Conservation (phyloP, 2,113 vertebrate genomes). For the Calonectris borealis region DNA sequence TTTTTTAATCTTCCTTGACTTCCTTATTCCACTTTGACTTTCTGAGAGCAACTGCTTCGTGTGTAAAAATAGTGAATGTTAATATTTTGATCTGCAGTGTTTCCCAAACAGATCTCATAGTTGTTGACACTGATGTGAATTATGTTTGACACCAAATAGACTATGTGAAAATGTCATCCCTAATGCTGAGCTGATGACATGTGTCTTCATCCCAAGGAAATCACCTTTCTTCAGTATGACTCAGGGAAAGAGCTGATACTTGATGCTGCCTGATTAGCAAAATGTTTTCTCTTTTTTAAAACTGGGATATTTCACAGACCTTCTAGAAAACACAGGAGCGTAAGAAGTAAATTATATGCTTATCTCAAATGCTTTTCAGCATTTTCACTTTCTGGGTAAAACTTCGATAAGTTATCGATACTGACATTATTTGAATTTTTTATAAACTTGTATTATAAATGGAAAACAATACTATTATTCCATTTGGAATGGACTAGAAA, state of each 20-base stretch:
- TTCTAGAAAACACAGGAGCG: neutral
- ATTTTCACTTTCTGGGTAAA: neutral
- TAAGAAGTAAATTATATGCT: neutral
- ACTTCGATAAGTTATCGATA: neutral
- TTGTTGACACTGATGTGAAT: neutral
- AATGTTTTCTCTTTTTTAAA: neutral
- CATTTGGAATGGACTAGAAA: neutral
- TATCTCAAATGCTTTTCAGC: neutral
- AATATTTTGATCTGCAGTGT: slow-evolving; percentile 15
- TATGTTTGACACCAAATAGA: slow-evolving; percentile 9
- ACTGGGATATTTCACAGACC: neutral
- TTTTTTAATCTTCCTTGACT: neutral
- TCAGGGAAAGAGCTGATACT: neutral
- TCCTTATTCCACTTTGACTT: neutral
- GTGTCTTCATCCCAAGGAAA: neutral
- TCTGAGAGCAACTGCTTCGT: neutral
- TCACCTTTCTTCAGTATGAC: neutral
- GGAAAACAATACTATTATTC: neutral
- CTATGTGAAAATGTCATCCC: neutral
- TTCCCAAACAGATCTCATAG: neutral
- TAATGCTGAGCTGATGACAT: neutral
- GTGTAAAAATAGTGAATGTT: neutral
- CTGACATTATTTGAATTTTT: neutral
- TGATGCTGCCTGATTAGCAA: neutral
- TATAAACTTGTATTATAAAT: neutral